phyloP scores from a whole-genome alignment of 2,797 vertebrate species.

The Cryptoblepharus egeriae region DNA sequence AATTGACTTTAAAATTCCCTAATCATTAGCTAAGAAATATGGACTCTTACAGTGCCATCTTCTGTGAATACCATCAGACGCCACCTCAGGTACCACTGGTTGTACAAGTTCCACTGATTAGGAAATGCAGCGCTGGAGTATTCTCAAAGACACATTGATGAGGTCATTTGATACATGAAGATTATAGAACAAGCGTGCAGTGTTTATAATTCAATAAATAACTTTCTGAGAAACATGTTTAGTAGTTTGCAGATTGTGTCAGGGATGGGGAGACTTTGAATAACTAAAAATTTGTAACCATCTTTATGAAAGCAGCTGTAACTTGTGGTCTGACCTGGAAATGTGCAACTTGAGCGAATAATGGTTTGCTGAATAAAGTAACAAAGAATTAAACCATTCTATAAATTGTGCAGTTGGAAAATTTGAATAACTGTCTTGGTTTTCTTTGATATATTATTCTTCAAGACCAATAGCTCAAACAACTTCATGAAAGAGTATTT shows the following conservation, averaged over 20 bases:
- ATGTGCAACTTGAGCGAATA: background rate
- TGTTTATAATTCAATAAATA: background rate
- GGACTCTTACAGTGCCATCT: no score
- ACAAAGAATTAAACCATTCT: background rate
- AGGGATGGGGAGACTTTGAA: background rate
- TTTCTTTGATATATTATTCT: background rate
- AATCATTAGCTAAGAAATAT: no score
- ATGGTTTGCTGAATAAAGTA: background rate
- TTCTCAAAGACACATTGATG: background rate
- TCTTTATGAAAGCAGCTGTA: background rate
- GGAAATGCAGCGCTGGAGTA: background rate
- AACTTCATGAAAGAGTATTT: background rate
- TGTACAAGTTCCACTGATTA: no score
- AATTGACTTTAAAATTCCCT: no score
- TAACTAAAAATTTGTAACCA: background rate
- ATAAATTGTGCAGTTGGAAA: background rate
- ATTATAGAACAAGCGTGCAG: background rate
- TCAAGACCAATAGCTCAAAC: background rate
- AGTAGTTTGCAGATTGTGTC: background rate
- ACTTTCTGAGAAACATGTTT: background rate
- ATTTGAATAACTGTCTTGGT: background rate
- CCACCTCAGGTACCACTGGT: no score
- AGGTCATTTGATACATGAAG: background rate
- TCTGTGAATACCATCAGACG: no score
- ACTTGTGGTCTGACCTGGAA: background rate